A percentile compares a stretch with the other conserved stretches of the same genome.
Evolutionary conservation across 2,888 invertebrate genomes (phyloP).

Genomic region (Adelognathus sp.): DNA sequence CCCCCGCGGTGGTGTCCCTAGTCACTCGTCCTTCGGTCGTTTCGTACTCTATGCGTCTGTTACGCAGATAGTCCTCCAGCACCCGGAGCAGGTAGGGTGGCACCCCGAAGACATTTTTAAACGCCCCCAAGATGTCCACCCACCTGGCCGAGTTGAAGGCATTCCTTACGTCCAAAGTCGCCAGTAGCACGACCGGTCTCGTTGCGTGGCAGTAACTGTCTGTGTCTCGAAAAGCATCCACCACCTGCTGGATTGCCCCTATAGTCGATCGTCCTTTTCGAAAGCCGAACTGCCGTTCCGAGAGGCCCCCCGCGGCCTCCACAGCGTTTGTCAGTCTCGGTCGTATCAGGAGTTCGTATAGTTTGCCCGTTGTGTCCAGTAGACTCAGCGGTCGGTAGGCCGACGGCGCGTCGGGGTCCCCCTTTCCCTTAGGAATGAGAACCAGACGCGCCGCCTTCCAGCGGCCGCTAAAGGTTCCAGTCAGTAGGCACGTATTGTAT

Average conservation of each 20-base stretch:
- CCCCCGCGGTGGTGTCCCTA: neutral
- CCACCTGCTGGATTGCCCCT: too few species aligned
- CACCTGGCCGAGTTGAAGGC: conserved; percentile 60
- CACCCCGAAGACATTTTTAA: conserved; percentile 36
- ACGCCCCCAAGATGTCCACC: conserved; percentile 47
- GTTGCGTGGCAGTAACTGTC: too few species aligned
- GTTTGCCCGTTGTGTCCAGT: conserved; percentile 65
- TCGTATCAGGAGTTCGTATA: conserved; percentile 67
- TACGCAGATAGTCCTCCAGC: conserved; percentile 53
- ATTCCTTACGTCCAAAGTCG: conserved; percentile 48
- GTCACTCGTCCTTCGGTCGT: too few species aligned
- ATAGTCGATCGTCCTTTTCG: conserved; percentile 59
- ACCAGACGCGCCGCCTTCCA: conserved; percentile 47
- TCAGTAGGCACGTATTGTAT: conserved; percentile 45
- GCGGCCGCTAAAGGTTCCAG: conserved; percentile 28
- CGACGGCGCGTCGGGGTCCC: conserved; percentile 50
- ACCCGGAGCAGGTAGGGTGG: conserved; percentile 49
- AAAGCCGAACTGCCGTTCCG: conserved; percentile 41
- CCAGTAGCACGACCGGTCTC: conserved; percentile 52
- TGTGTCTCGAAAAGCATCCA: too few species aligned
- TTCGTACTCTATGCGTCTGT: conserved; percentile 43
- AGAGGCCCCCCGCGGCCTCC: conserved; percentile 45
- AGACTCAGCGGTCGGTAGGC: conserved; percentile 67
- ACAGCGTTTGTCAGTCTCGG: conserved; percentile 60
- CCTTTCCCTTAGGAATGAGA: conserved; percentile 42